Base-by-base conservation (phyloP, 2,888 invertebrate species). In the Caenorhabditis panamensis region DNA sequence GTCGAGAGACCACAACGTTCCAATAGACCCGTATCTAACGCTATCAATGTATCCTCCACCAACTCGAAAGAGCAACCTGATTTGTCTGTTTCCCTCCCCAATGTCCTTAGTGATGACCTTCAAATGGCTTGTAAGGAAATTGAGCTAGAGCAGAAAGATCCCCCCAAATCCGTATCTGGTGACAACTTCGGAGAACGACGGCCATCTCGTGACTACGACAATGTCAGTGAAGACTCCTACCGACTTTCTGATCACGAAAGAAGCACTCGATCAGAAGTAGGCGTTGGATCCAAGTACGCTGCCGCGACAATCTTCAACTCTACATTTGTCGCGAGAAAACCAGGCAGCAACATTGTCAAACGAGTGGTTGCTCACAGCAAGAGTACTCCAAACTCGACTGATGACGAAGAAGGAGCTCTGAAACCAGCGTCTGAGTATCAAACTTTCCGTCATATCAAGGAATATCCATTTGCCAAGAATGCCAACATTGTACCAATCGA, bases 141-240 rank as follows among this genome's bases (percentile, higher is more conserved):
- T 31, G 77, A 82, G 37, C 37, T 84, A 28, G 78, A 82, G 54
- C 64, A 63, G 26, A 72, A 82, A 9, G 79, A 83, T 24, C 86
- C 87, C 11, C 86, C 87, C 3, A 89, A 89, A 62, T 86, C 86
- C 4, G 82, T 83, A 0, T 87, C 88, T 54, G 90, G 90, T 22
- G 89, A 89, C 41, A 88, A 89, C 47, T 90, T 90, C 80, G 81
- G 86, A 51, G 86, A 89, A 13, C 59, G 68, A 36, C 71, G 79
- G 20, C 26, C 72, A 28, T 59, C 69, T 22, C 67, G 78, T 18
- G 84, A 87, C 56, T 85, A 84, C 53, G 90, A 90, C 79, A 88
- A 89, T 69, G 84, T 88, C 47, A 83, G 83, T 28, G 89, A 90
- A 76, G 90, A 90, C 37, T 89, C 89, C 3, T 90, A 90, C 77